These are phyloP conservation scores for Leucophora obtusa DNA, from an alignment of 2,888 invertebrate genomes.

Conservation along the genomic window DNA sequence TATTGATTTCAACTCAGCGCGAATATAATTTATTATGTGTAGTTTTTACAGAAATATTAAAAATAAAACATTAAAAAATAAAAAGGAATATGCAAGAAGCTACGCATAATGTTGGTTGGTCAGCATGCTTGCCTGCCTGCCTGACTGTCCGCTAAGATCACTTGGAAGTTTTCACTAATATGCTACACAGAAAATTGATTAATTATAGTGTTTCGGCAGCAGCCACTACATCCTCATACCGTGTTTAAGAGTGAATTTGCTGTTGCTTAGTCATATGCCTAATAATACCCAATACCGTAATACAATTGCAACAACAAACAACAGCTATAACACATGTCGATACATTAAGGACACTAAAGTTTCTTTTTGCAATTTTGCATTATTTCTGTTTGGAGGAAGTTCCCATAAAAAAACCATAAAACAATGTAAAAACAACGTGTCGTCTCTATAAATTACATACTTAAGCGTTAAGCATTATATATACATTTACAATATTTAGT, in stretches of 20 bases:
- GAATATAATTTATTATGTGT: slow-evolving; percentile 77
- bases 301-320: slow-evolving; percentile 43
- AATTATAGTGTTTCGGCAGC: slow-evolving; percentile 61
- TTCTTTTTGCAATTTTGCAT: slow-evolving; percentile 13
- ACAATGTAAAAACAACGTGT: slow-evolving; percentile 58
- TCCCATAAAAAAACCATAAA: slow-evolving; percentile 70
- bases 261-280: slow-evolving; percentile 38
- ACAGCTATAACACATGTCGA: slow-evolving; percentile 60
- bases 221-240: slow-evolving; percentile 51
- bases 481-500: no score
- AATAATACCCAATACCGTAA: background rate
- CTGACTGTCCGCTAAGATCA: slow-evolving; percentile 43
- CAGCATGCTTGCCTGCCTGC: background rate
- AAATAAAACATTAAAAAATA: slow-evolving; percentile 36
- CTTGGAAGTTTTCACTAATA: slow-evolving; percentile 55
- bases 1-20: slow-evolving; percentile 74
- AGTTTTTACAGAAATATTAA: slow-evolving; percentile 61
- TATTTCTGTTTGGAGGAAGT: slow-evolving; percentile 68
- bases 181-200: slow-evolving; percentile 62
- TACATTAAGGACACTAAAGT: slow-evolving; percentile 55
- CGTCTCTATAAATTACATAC: slow-evolving; percentile 62
- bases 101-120: slow-evolving; percentile 3
- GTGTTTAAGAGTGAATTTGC: slow-evolving; percentile 21
- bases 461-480: slow-evolving; percentile 66
- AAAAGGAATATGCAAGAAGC: background rate